Evolutionary conservation across 2,888 invertebrate genomes (phyloP), one percentile per base, ranked within the genome.

Genomic region (Luperina nickerlii): DNA sequence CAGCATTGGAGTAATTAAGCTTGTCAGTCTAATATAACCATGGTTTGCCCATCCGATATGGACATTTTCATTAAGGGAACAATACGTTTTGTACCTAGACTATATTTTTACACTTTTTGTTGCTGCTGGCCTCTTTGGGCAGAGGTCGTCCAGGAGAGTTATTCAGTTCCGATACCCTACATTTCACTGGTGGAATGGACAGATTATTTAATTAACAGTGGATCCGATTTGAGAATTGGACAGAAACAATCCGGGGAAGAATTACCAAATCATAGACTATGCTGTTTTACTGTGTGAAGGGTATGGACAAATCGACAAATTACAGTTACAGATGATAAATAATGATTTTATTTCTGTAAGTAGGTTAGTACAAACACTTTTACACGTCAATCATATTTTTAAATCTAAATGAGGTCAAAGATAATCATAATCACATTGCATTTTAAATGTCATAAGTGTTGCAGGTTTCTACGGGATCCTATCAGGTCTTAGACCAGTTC

Each of bases 21-120:
- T 76, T 79, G 87, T 88, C 87, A 84, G 74, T 87, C 79, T 88
- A 86, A 76, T 67, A 62, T 81, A 86, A 78, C 79, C 70, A 76
- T 78, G 73, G 73, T 80, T 71, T 75, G 79, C 38, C 73, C 76
- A 79, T 78, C 48, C 60, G 66, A 57, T 76, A 76, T 78, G 68
- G 85, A 81, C 69, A 63, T 81, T 84, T 81, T 76, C 81, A 80
- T 84, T 84, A 86, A 45, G 32, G 45, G n/a, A 27, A 68, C n/a
- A n/a, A 65, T 77, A 57, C 24, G 51, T 32, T 38, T 81, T 45
- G 13, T 65, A 63, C 54, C 67, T 68, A 45, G 20, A 20, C 13
- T 48, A 18, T n/a, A 82, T 82, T 9, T 57, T 27, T 51, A n/a
- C 5, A 15, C 1, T 20, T 51, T 62, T 65, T 45, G 13, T 45